phyloP scores from a whole-genome alignment of 2,797 vertebrate genomes.

The Acanthiza pusilla region DNA sequence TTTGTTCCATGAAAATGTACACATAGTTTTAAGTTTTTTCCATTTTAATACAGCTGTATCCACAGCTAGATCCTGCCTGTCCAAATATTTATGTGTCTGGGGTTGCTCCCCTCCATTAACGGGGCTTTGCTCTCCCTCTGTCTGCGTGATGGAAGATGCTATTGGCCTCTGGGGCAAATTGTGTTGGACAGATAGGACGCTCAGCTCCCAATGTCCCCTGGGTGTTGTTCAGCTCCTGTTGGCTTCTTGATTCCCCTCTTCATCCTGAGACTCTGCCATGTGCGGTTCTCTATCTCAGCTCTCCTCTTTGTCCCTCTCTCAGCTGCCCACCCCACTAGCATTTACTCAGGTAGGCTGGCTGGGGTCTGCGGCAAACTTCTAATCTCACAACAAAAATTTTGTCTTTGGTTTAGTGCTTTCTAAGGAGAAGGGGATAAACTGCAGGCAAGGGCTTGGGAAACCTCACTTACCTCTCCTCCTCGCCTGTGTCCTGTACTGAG shows the following conservation, averaged over 20 bases:
- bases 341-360: background rate
- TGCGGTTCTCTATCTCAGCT: background rate
- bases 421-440: background rate
- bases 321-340: background rate
- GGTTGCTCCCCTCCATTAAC: background rate
- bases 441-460: background rate
- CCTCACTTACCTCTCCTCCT: background rate
- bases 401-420: background rate
- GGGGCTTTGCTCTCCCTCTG: background rate
- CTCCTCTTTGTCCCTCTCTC: background rate
- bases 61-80: background rate
- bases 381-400: background rate
- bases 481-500: background rate
- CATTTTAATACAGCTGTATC: background rate
- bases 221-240: background rate
- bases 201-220: background rate
- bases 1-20: background rate
- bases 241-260: background rate
- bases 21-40: background rate
- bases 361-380: background rate
- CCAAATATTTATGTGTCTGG: background rate
- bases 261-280: background rate
- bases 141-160: background rate
- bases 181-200: background rate
- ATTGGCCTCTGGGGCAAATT: background rate